Evolutionary conservation across 2,113 vertebrate species (phyloP).

Genomic region (Tyrannus savana): DNA sequence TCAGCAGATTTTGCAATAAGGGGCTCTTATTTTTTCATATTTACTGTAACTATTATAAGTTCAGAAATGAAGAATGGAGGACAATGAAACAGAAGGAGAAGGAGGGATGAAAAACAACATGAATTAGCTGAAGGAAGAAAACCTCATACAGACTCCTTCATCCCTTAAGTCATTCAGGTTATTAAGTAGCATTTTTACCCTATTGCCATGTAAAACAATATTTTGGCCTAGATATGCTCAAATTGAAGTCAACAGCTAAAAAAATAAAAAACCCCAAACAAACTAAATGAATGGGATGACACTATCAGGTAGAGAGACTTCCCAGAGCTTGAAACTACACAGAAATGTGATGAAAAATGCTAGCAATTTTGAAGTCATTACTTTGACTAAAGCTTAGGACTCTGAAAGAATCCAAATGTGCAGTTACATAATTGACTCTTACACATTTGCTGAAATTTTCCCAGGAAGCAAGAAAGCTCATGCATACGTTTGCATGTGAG

Average conservation of each 20-base stretch:
- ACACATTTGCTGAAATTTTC: not conserved
- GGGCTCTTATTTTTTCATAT: not conserved
- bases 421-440: not conserved
- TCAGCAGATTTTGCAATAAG: not conserved
- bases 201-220: not conserved
- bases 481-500: not conserved
- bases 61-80: not conserved
- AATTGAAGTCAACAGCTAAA: not conserved
- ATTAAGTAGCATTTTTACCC: not conserved
- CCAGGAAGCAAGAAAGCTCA: not conserved
- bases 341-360: not conserved
- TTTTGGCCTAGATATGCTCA: not conserved
- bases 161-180: not conserved
- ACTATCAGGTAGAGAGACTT: not conserved
- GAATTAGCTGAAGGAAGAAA: not conserved
- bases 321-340: not conserved
- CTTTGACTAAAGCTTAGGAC: not conserved
- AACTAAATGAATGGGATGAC: not conserved
- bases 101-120: not conserved
- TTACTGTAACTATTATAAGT: not conserved
- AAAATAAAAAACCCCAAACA: not conserved
- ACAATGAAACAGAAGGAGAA: not conserved
- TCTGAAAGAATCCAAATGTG: not conserved
- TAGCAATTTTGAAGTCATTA: not conserved
- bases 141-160: not conserved